Evolutionary conservation across 2,113 vertebrate species (phyloP), one percentile per base, ranked within the genome.

Genomic region (Morone saxatilis): DNA sequence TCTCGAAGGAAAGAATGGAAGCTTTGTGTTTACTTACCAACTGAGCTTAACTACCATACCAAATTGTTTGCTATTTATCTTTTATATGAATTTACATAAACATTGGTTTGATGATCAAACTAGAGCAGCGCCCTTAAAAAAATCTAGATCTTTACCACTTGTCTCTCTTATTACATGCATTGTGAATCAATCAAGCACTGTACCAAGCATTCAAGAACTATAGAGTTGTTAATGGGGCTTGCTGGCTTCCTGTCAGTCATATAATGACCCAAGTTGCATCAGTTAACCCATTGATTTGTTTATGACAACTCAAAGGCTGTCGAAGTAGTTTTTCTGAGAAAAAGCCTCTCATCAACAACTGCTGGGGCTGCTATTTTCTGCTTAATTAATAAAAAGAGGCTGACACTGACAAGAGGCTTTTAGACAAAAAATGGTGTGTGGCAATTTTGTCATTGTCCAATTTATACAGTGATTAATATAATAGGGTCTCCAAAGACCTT

Each of bases 71-170:
- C 19, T 69, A 45, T 68, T 69, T 63, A n/a, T 63, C 19, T 77
- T 70, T 74, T 7, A 41, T 65, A 50, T 56, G 7, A 54, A 45
- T 6, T 45, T 71, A 17, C 8, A 45, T 19, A 38, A 69, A 62
- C 22, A 6, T 57, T 57, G 31, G 62, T 79, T 43, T 80, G 22
- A 40, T 63, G 63, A 71, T 36, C 7, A 53, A 76, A 66, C 22
- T 54, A 25, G 25, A 47, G 45, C 45, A 47, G 45, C 45, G 25
- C 22, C 53, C 4, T 12, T 31, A 31, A 31, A 31, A 62, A 53
- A 47, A 16, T 31, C 41, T 22, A 14, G 8, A 57, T 14, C 59
- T 60, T 71, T 56, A 45, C 31, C 31, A 31, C 31, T 31, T 31
- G 31, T 31, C 31, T 31, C 31, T 72, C 38, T 5, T 13, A 38